Conservation (phyloP, 2,113 vertebrate genomes). For the Actenoides hombroni region DNA sequence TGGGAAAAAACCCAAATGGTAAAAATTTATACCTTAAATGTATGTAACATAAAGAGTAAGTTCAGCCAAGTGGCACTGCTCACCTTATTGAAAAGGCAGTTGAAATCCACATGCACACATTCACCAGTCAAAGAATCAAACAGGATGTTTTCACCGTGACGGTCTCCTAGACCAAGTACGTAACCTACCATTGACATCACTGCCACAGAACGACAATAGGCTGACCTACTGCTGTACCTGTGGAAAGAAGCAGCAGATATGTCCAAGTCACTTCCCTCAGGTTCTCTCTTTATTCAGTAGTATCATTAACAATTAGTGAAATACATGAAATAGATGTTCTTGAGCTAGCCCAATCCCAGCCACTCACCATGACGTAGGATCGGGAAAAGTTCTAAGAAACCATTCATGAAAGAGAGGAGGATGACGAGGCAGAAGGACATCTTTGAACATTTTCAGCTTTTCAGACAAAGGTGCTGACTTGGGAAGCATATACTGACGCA, state of each 20-base stretch:
- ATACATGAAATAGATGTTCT: not conserved
- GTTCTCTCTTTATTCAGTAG: not conserved
- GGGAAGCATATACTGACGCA: constrained; percentile 91
- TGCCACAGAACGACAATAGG: constrained; percentile 93
- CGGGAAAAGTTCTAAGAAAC: constrained; percentile 95
- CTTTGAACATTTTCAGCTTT: constrained; percentile 89
- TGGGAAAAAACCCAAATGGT: not conserved
- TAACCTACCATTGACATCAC: constrained; percentile 99
- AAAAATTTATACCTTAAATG: not conserved
- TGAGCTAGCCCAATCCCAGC: not conserved
- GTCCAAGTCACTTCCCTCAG: not conserved
- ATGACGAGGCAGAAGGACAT: constrained; percentile 91
- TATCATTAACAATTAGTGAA: not conserved
- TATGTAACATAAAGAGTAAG: not conserved
- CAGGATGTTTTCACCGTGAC: constrained; percentile 96
- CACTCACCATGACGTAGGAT: constrained; percentile 92
- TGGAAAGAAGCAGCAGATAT: not conserved
- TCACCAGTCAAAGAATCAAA: constrained; percentile 96
- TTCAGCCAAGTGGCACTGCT: not conserved
- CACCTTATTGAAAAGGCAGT: constrained; percentile 99
- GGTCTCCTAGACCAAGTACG: constrained; percentile 94
- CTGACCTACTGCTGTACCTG: constrained; percentile 97
- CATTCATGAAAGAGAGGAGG: constrained; percentile 93
- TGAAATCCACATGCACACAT: constrained; percentile 97
- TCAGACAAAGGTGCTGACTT: constrained; percentile 87